Conservation (phyloP, 2,797 vertebrate genomes). For the Vultur gryphus region DNA sequence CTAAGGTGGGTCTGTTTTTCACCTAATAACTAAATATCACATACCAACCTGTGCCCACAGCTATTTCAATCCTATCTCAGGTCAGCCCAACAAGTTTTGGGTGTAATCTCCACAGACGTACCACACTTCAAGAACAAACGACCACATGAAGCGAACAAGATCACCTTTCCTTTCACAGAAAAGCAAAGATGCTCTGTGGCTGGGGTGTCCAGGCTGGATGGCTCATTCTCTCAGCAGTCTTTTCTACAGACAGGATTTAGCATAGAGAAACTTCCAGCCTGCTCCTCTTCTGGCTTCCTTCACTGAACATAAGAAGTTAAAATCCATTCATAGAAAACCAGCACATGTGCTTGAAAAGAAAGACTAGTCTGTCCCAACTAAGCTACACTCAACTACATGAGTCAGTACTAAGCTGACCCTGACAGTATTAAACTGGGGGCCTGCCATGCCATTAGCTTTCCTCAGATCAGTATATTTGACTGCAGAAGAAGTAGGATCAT, state of each 20-base stretch:
- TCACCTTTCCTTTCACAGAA: neutral
- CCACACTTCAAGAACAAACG: neutral
- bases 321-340: neutral
- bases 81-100: neutral
- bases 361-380: neutral
- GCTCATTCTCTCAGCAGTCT: neutral
- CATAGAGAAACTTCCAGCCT: neutral
- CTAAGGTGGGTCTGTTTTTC: neutral
- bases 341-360: neutral
- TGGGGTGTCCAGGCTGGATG: neutral
- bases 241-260: neutral
- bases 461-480: neutral
- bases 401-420: neutral
- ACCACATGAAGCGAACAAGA: neutral
- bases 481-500: neutral
- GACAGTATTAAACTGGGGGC: neutral
- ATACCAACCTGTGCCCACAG: neutral
- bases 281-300: neutral
- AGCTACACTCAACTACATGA: neutral
- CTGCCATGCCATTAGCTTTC: neutral
- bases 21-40: neutral
- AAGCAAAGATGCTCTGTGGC: neutral
- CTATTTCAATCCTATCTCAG: neutral
- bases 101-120: neutral
- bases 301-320: neutral